Conservation (phyloP, 2,797 vertebrate species). For the Silurus lanzhouensis region DNA sequence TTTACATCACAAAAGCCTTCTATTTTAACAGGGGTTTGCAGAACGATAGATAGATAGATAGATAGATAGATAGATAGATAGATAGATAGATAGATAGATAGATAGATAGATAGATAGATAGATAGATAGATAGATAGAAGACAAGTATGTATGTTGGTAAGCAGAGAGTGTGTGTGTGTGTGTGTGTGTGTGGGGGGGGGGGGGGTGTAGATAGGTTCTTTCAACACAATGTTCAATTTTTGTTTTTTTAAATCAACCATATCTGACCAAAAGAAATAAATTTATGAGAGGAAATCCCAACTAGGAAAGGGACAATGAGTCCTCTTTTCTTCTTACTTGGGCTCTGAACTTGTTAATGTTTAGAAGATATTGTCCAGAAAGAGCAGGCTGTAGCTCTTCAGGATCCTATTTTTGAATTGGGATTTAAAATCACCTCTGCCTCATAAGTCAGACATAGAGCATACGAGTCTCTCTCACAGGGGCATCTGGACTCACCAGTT, state of each 20-base stretch:
- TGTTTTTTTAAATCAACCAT: background rate
- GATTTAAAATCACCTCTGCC: background rate
- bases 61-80: background rate
- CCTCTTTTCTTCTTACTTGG: background rate
- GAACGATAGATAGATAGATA: background rate
- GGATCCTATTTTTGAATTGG: background rate
- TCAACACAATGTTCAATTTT: background rate
- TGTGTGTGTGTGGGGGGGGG: too few relatives aligned
- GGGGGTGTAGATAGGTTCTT: too few relatives aligned
- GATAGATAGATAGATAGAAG: too few relatives aligned
- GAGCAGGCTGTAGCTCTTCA: background rate
- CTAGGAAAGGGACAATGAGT: background rate
- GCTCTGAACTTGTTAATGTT: background rate
- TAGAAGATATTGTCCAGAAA: slow-evolving; percentile 17
- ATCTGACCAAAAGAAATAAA: background rate
- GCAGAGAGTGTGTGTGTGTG: too few relatives aligned
- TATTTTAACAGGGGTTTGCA: too few relatives aligned
- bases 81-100: background rate
- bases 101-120: background rate
- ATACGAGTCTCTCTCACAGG: background rate
- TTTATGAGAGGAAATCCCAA: slow-evolving; percentile 14
- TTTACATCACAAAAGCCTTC: too few relatives aligned
- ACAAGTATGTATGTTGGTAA: too few relatives aligned
- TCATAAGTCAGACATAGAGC: background rate
- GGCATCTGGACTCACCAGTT: background rate